Base-by-base conservation (phyloP, 2,888 invertebrate genomes). In the Coecobrya sp. region DNA sequence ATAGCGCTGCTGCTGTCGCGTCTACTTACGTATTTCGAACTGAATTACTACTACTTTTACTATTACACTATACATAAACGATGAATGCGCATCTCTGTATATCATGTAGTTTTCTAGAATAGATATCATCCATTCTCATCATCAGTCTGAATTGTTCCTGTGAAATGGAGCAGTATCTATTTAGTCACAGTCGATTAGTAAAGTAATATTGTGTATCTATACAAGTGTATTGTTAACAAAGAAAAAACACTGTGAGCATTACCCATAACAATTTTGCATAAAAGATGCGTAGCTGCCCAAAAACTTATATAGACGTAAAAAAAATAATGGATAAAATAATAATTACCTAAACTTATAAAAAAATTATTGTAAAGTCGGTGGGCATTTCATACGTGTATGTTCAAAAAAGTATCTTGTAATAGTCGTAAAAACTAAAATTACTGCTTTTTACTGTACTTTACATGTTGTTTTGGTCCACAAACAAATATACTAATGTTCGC, bases 101-200 rank as follows among this genome's bases (percentile, higher is more conserved):
- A 86, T 81, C 70, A 84, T 19, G 55, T 81, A 81, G 81, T 81
- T 81, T 81, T 55, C 36, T 55, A 81, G 59, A 55, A 55, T 68
- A 76, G 73, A 79, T 45, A 73, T 76, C 45, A 62, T 86, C 79
- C 86, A 81, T 91, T 86, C 81, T 91, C 91, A 86, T 86, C 86
- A 91, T 91, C 91, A 91, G 91, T 91, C 91, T 91, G 91, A 91
- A 86, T 79, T 81, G 91, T 86, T 91, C 91, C 91, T 59, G 36
- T 49, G 55, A 45, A 86, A 52, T 81, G 91, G 91, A 86, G 27
- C 91, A 86, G 79, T 65, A 81, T 68, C 91, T 81, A 86, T 81
- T 91, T 86, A 91, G 91, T 91, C 91, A 90, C 84, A 90, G 76
- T 86, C 85, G 76, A 65, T 49, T 86, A 81, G 82, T 19, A 70